These are phyloP conservation scores for Hirtodrosophila confusa DNA, from an alignment of 2,888 invertebrate genomes.

Conservation along the genomic window DNA sequence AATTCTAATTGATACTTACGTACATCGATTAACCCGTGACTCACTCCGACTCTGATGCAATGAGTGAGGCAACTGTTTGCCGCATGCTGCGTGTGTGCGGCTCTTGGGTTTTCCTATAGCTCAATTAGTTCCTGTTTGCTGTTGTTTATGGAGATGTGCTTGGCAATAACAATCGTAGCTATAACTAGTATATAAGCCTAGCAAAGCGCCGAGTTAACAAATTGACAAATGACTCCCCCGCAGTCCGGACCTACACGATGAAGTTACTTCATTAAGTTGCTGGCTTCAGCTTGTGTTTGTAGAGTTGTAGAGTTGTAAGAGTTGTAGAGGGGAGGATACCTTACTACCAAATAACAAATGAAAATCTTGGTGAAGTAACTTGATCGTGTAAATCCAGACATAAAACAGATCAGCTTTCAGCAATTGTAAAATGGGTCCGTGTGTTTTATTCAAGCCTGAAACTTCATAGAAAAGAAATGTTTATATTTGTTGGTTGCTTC, in stretches of 20 bases:
- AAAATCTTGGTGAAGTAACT: too few relatives aligned
- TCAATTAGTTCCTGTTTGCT: conserved; percentile 58
- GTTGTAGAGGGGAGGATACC: too few relatives aligned
- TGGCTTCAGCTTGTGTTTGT: too few relatives aligned
- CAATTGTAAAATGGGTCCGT: conserved; percentile 5
- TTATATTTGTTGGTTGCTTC: conserved; percentile 11
- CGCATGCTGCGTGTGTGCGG: conserved; percentile 14
- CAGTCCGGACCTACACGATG: conserved; percentile 3
- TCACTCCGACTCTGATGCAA: conserved; percentile 39
- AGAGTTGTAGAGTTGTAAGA: too few relatives aligned
- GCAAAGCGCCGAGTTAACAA: too few relatives aligned
- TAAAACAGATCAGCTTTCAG: conserved; percentile 13
- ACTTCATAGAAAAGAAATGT: conserved; percentile 23
- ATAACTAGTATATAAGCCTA: neutral
- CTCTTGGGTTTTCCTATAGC: conserved; percentile 58
- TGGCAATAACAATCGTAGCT: neutral
- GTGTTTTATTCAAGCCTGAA: conserved; percentile 24
- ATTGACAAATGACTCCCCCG: too few relatives aligned
- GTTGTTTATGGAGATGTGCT: conserved; percentile 7
- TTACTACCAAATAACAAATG: too few relatives aligned
- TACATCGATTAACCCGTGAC: conserved; percentile 56
- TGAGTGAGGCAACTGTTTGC: conserved; percentile 34
- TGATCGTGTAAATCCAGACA: too few relatives aligned
- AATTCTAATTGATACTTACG: conserved; percentile 54
- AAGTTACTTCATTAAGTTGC: too few relatives aligned